phyloP scores from a whole-genome alignment of 92 coral and sea anemone species.

The Muricea muricata region DNA sequence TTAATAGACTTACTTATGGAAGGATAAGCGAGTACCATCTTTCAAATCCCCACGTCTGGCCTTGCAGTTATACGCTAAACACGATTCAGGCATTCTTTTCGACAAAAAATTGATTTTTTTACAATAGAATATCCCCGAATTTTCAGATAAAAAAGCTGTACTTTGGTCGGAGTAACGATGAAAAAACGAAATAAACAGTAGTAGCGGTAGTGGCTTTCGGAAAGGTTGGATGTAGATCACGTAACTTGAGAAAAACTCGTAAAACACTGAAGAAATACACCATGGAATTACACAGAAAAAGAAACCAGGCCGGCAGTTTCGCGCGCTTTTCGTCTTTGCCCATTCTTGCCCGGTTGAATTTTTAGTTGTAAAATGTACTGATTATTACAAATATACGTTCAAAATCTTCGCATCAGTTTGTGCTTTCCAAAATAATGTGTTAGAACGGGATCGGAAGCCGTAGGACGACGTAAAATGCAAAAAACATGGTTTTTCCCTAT shows the following conservation, averaged over 20 bases:
- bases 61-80: conserved; percentile 5
- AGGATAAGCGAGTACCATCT: neutral
- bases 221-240: no score
- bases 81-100: neutral
- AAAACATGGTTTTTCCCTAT: neutral
- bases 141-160: neutral
- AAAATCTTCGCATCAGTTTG: neutral
- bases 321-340: no score
- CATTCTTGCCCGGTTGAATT: neutral
- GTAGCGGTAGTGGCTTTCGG: no score
- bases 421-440: neutral
- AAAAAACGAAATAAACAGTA: neutral
- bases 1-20: conserved; percentile 20
- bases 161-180: neutral
- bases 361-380: neutral
- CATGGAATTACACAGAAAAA: neutral
- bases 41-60: neutral
- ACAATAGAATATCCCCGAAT: neutral
- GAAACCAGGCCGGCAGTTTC: neutral
- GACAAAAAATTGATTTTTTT: neutral
- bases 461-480: neutral
- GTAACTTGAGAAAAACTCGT: no score
- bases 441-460: neutral
- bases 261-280: no score
- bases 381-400: neutral